These are phyloP conservation scores for Butastur rufipennis DNA, from an alignment of 2,113 vertebrate genomes.

Conservation along the genomic window DNA sequence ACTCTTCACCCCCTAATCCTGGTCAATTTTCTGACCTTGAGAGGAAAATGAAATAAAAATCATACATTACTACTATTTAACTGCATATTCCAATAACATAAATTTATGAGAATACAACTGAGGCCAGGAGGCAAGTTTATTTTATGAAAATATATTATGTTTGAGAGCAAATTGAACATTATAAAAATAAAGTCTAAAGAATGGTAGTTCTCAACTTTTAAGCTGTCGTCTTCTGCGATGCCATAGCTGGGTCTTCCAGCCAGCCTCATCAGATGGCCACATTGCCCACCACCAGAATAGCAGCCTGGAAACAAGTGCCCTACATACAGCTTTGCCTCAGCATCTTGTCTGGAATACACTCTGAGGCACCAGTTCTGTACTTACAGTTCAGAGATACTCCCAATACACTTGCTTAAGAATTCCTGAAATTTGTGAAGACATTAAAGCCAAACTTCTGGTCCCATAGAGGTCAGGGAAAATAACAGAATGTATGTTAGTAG, in stretches of 20 bases:
- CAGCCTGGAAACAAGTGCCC: not conserved
- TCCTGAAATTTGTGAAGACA: constrained; percentile 14
- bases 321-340: not conserved
- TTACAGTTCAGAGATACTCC: not conserved
- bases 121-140: not conserved
- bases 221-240: not conserved
- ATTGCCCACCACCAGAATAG: not conserved
- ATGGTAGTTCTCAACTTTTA: not conserved
- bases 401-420: not conserved
- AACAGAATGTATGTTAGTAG: not conserved
- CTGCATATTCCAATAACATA: not conserved
- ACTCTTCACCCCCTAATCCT: not conserved
- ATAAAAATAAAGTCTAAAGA: not conserved
- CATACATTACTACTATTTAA: not conserved
- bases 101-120: not conserved
- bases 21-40: not conserved
- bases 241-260: not conserved
- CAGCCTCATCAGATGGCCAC: not conserved
- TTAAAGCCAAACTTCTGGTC: constrained; percentile 5
- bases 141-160: not conserved
- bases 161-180: not conserved
- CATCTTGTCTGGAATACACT: not conserved
- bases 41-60: not conserved
- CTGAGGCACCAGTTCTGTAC: not conserved
- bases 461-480: not conserved